Percentiles rank a stretch among this genome's conserved stretches.
Conservation (phyloP, 1,140 invertebrate species). For the Gryllus bimaculatus region DNA sequence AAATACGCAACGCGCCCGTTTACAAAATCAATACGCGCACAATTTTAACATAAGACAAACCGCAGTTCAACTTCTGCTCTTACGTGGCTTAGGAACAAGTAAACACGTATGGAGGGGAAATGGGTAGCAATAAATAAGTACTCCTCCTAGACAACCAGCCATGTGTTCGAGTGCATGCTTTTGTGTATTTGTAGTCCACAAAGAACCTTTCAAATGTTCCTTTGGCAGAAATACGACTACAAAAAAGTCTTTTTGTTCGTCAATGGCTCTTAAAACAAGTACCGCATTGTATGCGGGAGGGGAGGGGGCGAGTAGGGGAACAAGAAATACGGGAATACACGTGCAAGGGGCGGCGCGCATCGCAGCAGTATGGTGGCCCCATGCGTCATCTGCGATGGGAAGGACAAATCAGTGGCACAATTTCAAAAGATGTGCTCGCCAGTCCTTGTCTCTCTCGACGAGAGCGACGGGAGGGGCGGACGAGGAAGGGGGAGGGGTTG, state of each 20-base stretch:
- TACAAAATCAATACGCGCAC: neutral
- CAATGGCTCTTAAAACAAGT: conserved; percentile 1
- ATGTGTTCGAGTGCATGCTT: neutral
- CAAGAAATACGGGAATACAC: neutral
- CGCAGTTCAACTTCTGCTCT: neutral
- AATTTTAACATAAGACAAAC: neutral
- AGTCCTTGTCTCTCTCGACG: no score
- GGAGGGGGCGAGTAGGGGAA: neutral
- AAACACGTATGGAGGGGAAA: neutral
- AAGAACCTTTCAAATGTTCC: neutral
- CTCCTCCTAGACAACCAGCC: neutral
- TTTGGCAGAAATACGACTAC: conserved; percentile 4
- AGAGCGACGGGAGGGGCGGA: neutral
- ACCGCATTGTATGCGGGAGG: neutral
- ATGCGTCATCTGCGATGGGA: neutral
- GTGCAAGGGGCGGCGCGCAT: neutral
- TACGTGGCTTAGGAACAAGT: neutral
- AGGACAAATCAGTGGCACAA: conserved; percentile 11
- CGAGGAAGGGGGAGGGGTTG: neutral
- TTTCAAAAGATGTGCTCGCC: conserved; percentile 8
- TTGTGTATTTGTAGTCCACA: neutral
- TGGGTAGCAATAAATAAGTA: neutral
- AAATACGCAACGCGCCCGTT: neutral
- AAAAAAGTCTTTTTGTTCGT: neutral
- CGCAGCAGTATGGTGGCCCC: neutral